Percentiles rank a stretch among this genome's conserved stretches.
Evolutionary conservation across 2,888 invertebrate genomes (phyloP).

Genomic region (Onchidella celtica): DNA sequence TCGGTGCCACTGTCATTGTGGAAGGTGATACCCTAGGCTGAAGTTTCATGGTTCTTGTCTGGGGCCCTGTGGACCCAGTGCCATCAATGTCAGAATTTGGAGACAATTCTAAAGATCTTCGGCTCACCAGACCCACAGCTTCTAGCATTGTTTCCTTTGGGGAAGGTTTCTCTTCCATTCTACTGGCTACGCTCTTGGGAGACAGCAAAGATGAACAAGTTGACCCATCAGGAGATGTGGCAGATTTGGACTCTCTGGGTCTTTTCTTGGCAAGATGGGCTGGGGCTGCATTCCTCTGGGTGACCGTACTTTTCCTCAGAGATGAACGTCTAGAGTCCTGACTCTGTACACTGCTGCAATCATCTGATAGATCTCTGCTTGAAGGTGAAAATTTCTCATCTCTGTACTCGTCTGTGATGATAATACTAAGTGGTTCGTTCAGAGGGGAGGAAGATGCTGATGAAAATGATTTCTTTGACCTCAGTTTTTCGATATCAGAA

Average conservation of each 20-base stretch:
- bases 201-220: slow-evolving; percentile 44
- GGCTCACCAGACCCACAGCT: slow-evolving; percentile 53
- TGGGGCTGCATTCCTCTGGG: slow-evolving; percentile 52
- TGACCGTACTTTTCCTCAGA: slow-evolving; percentile 53
- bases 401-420: slow-evolving; percentile 42
- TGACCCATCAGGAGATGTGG: slow-evolving; percentile 42
- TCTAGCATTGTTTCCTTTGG: slow-evolving; percentile 54
- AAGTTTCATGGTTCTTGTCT: slow-evolving; percentile 22
- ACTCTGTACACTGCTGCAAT: slow-evolving; percentile 43
- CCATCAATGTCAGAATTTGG: slow-evolving; percentile 39
- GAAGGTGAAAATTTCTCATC: slow-evolving; percentile 41
- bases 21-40: slow-evolving; percentile 44
- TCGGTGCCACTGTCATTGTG: slow-evolving; percentile 40
- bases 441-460: slow-evolving; percentile 20
- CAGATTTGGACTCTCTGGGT: slow-evolving; percentile 22
- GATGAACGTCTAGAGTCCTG: slow-evolving; percentile 48
- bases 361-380: slow-evolving; percentile 43
- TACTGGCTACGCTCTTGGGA: slow-evolving; percentile 16
- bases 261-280: slow-evolving; percentile 46
- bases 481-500: slow-evolving; percentile 46
- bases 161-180: slow-evolving; percentile 43
- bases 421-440: slow-evolving; percentile 47
- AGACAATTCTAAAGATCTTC: slow-evolving; percentile 34
- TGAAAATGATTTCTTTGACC: slow-evolving; percentile 15
- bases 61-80: not conserved